These are phyloP conservation scores for Himalopsyche japonica DNA, from an alignment of 2,888 invertebrate species.

Conservation along the genomic window DNA sequence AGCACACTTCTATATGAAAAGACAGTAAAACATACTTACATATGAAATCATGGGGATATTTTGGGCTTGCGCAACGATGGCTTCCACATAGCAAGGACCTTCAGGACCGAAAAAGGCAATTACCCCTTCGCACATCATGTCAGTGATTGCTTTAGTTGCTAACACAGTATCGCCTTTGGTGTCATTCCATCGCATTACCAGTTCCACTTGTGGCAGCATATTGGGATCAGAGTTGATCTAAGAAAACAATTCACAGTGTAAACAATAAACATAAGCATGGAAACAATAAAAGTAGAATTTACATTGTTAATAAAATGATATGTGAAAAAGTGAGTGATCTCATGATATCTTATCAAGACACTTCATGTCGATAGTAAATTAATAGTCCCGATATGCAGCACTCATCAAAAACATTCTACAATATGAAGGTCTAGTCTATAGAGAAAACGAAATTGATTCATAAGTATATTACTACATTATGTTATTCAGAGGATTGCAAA, in stretches of 20 bases:
- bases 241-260: neutral
- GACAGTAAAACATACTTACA: constrained; percentile 67
- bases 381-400: neutral
- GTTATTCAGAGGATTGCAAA: no score
- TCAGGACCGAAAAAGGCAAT: constrained; percentile 95
- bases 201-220: constrained; percentile 73
- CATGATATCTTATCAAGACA: neutral
- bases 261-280: no score
- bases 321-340: neutral
- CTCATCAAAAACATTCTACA: neutral
- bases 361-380: neutral
- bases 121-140: constrained; percentile 89
- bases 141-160: constrained; percentile 81
- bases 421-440: neutral
- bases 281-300: no score
- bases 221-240: constrained; percentile 73
- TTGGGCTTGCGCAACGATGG: constrained; percentile 88
- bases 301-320: neutral
- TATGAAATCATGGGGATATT: constrained; percentile 97
- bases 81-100: constrained; percentile 92
- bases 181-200: constrained; percentile 79
- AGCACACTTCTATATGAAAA: no score
- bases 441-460: neutral
- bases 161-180: constrained; percentile 83
- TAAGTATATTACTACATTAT: no score